Base-by-base conservation (phyloP, 2,797 vertebrate genomes). In the Tapirus indicus region DNA sequence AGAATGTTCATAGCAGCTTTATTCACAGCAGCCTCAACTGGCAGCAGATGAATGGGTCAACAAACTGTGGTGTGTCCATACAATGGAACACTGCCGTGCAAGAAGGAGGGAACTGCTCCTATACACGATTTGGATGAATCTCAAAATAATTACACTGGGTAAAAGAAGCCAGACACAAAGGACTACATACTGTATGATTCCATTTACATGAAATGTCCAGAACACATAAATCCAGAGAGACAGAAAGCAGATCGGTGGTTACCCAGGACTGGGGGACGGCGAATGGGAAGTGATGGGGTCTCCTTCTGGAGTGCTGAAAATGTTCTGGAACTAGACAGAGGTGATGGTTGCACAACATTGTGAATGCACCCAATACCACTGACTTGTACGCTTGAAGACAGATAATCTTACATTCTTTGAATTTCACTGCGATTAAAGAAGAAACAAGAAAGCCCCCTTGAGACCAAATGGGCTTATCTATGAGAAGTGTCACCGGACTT, bases 401-500 rank as follows among this genome's bases (percentile, higher is more conserved):
- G 25, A 88, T 71, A 38, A 49, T 54, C 88, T 74, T 54, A 80
- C 8, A 7, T 58, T 60, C 41, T 49, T 7, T 56, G 58, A 92
- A 68, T 60, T 87, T 47, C 10, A 29, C 74, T 60, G 68, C 49
- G 82, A 68, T 41, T 68, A 6, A 77, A 68, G 68, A 60, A 56
- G 27, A 44, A 18, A 74, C 56, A 64, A 78, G 41, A 18, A 18
- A 86, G 41, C 13, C 35, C 44, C 71, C 80, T 69, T 62, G 74
- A 90, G 91, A 62, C n/a, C 27, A 86, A 47, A 92, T n/a, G 38
- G 23, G 75, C 77, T 83, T 49, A 83, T 29, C 25, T 83, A 68
- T 91, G 60, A 58, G 83, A 86, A 90, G 62, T n/a, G 20, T 93
- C 27, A 77, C 23, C 71, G 60, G n/a, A 77, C 44, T 88, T 91